Evolutionary conservation across 1,140 invertebrate genomes (phyloP), one percentile per base, ranked within the genome.

Genomic region (Drosophila neocordata): DNA sequence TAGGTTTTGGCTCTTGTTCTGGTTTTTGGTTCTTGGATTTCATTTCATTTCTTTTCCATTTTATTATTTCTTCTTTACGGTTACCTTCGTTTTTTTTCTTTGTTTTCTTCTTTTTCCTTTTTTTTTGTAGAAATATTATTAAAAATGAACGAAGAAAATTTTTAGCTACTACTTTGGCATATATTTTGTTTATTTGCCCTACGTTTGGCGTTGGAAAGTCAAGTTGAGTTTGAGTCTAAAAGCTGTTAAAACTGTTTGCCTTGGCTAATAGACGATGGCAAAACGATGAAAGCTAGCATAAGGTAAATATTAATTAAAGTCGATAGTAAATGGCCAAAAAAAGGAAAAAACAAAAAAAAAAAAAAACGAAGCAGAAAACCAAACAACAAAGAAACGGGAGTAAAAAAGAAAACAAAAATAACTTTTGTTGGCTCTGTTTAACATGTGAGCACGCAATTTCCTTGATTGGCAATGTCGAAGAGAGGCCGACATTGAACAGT

Each of bases 231-330:
- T 48, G 69, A 62, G 78, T 73, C 62, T 70, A 68, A 82, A 74
- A 85, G 82, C 82, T 85, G 82, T 85, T 85, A 85, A 85, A 79
- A 88, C 79, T 87, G 83, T 87, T 87, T 87, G 79, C 83, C 66
- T 53, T 75, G 69, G 83, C 76, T 87, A 87, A 88, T 88, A 87
- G 82, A 83, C 52, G 63, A 83, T 48, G 63, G 56, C 18, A 53
- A 64, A 64, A 61, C 58, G 62, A 55, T 51, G 65, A 69, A 73
- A 81, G 75, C 66, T 38, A 70, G 60, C 77, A 63, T 67, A 75
- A 75, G 52, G 77, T 84, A 83, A 83, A 83, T 84, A 83, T 84
- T 83, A 83, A 84, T 83, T 83, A 83, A 83, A 84, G 80, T 84
- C 82, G 82, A 88, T 85, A 82, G 82, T 85, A 81, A 87, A 88